A percentile compares a stretch with the other conserved stretches of the same genome.
phyloP scores from a whole-genome alignment of 2,113 vertebrate genomes.

The Pogona vitticeps region DNA sequence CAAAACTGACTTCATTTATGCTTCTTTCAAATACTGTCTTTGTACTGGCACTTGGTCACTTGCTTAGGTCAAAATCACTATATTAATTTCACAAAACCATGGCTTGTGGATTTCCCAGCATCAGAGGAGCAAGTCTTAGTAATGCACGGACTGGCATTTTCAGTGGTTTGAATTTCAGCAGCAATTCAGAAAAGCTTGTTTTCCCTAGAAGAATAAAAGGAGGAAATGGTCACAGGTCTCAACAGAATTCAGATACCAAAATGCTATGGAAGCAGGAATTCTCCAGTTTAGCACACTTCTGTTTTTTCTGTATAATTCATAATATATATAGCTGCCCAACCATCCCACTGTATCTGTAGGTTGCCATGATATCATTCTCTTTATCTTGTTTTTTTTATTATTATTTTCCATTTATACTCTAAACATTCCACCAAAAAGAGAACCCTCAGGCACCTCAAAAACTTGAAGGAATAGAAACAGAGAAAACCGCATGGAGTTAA shows the following conservation, averaged over 20 bases:
- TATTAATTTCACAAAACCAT: conserved; percentile 74
- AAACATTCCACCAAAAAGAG: too few relatives aligned
- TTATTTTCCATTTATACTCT: too few relatives aligned
- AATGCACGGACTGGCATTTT: conserved; percentile 87
- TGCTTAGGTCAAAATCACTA: neutral
- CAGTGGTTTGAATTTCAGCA: conserved; percentile 82
- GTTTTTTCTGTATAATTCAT: neutral
- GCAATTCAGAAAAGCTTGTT: conserved; percentile 84
- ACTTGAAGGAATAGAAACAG: too few relatives aligned
- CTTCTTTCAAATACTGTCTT: neutral
- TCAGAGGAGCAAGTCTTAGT: conserved; percentile 84
- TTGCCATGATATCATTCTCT: neutral
- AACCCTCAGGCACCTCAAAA: too few relatives aligned
- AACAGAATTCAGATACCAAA: fast-evolving
- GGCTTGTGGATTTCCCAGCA: conserved; percentile 80
- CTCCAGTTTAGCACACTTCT: neutral
- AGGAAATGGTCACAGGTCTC: fast-evolving
- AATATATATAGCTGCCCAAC: neutral
- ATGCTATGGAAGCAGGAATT: neutral
- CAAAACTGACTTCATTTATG: neutral
- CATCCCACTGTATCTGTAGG: neutral
- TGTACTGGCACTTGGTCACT: neutral
- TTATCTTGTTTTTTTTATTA: neutral
- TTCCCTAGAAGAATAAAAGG: conserved; percentile 75
- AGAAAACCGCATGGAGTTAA: too few relatives aligned